Percentiles rank a stretch among this genome's conserved stretches.
Conservation (phyloP, 2,797 vertebrate genomes). For the Micromesistius poutassou region DNA sequence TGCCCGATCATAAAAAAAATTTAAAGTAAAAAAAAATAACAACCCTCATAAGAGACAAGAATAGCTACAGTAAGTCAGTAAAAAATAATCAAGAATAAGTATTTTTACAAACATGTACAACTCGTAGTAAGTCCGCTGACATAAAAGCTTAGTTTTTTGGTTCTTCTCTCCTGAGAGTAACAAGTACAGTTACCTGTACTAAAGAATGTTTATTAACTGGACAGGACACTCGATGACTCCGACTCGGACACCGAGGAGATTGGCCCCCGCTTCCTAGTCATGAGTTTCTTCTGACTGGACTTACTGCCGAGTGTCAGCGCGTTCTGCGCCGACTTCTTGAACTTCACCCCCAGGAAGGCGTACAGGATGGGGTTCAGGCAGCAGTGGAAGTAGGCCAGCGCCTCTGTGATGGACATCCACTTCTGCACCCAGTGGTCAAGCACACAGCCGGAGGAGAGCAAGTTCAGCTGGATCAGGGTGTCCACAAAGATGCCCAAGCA, state of each 20-base stretch:
- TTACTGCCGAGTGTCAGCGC: conserved; percentile 83
- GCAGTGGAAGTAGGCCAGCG: conserved; percentile 94
- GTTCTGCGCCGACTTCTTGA: conserved; percentile 90
- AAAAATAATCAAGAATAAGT: conserved; percentile 23
- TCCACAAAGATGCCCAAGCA: conserved; percentile 87
- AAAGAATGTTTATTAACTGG: conserved; percentile 80
- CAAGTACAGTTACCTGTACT: not conserved
- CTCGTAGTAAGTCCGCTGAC: conserved; percentile 61
- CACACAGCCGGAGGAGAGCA: conserved; percentile 75
- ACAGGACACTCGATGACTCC: conserved; percentile 93
- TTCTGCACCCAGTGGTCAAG: conserved; percentile 80
- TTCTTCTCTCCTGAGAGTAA: conserved; percentile 12
- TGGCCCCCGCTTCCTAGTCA: conserved; percentile 86
- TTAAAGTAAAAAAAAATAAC: conserved; percentile 10
- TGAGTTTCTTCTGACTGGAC: conserved; percentile 91
- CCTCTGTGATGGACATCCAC: conserved; percentile 91
- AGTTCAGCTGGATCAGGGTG: conserved; percentile 78
- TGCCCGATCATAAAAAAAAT: conserved; percentile 39
- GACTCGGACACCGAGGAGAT: conserved; percentile 96
- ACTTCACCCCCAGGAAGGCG: conserved; percentile 94
- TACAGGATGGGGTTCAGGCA: conserved; percentile 98
- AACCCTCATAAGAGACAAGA: not conserved
- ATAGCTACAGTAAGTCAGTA: conserved; percentile 22
- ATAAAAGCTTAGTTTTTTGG: conserved; percentile 50
- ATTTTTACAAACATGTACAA: conserved; percentile 66